A percentile compares a stretch with the other conserved stretches of the same genome.
Conservation (phyloP, 1,140 invertebrate genomes). For the Hermetia illucens region DNA sequence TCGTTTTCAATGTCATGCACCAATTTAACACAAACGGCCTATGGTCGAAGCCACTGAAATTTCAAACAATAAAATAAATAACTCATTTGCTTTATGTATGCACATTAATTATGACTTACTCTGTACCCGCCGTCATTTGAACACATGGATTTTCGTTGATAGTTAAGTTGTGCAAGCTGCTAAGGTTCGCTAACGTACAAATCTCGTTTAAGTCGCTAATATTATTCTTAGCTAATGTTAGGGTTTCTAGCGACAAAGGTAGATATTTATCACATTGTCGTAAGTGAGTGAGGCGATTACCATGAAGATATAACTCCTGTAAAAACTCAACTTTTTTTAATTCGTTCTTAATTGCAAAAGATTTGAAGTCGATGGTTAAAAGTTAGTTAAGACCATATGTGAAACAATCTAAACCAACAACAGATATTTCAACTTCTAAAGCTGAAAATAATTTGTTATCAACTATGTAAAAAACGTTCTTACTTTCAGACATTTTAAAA, state of each 20-base stretch:
- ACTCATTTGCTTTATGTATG: neutral
- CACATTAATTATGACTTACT: constrained; percentile 13
- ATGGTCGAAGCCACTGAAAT: constrained; percentile 70
- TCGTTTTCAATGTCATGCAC: constrained; percentile 72
- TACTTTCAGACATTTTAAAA: constrained; percentile 66
- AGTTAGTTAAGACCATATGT: too few species aligned
- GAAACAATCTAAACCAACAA: too few species aligned
- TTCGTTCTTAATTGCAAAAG: too few species aligned
- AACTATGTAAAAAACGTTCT: constrained; percentile 8
- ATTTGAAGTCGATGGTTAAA: too few species aligned
- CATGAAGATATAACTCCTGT: constrained; percentile 71
- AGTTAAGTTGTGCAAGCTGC: constrained; percentile 62
- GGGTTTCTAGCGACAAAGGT: constrained; percentile 52
- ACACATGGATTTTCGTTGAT: constrained; percentile 74
- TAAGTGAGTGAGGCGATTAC: constrained; percentile 70
- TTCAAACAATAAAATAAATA: constrained; percentile 2
- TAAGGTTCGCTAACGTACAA: constrained; percentile 60
- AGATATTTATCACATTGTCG: constrained; percentile 69
- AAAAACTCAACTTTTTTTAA: constrained; percentile 23
- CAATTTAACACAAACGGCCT: constrained; percentile 86
- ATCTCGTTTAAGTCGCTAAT: constrained; percentile 79
- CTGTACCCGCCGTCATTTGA: constrained; percentile 18
- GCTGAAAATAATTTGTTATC: too few species aligned
- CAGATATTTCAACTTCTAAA: too few species aligned
- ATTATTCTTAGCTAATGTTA: constrained; percentile 74